Base-by-base conservation (phyloP, 2,888 invertebrate species). In the Trachelus stipa region DNA sequence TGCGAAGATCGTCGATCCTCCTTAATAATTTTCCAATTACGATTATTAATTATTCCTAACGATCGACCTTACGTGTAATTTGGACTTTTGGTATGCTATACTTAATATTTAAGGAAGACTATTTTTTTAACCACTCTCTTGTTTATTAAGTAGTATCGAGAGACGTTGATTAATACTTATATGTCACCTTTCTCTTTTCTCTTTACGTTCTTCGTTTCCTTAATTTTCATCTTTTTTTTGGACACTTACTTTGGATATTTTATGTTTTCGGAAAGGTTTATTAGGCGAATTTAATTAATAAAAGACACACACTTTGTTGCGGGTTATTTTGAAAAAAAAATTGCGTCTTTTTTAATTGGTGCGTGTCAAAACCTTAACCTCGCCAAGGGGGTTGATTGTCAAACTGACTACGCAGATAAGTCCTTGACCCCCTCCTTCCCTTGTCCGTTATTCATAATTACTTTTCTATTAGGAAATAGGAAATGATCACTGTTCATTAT, bases 251-350 rank as follows among this genome's bases (percentile, higher is more conserved):
- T 74, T 73, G 40, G 37, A 74, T 77, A 77, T 34, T 77, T 75
- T 68, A 71, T 81, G 73, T 69, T 69, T 81, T 80, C 79, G 77
- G 79, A 83, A 82, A 81, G 82, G 82, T 84, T 82, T 77, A 83
- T 80, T 79, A 81, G 83, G 81, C 81, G 83, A 80, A 79, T 76
- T 80, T 79, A 81, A 83, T 85, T 82, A 87, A 84, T 82, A 87
- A 86, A 87, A 86, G 87, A 87, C 83, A 87, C 81, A 88, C 86
- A 88, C 82, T 86, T 88, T 90, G 87, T 89, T 89, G 86, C 87
- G 89, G 89, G 88, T 87, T 89, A 86, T 85, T 87, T 86, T 87
- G 83, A 85, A 84, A 83, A 82, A 84, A 83, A 82, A 56, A 33
- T 75, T 69, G 69, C 81, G 78, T 79, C 76, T 40, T 81, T 74